Evolutionary conservation across 2,113 vertebrate species (phyloP), one percentile per base, ranked within the genome.

Genomic region (Erinaceus europaeus): DNA sequence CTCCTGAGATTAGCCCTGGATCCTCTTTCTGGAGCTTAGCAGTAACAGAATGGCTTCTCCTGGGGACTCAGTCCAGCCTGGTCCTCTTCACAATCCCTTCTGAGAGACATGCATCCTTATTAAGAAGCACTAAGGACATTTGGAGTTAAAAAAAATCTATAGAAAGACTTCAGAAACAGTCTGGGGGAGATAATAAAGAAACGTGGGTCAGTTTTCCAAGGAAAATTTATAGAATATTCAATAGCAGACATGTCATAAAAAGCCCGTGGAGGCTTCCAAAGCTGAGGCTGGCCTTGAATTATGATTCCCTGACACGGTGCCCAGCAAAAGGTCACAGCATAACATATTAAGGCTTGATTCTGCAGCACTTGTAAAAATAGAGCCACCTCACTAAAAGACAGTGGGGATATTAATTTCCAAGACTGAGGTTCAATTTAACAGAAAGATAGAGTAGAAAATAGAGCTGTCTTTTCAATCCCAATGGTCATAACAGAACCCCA

Each of bases 331-430:
- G 91, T 94, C 91, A 86, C 71, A 91, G 93, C 68, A 74, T 88
- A 90, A 76, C 90, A 84, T 93, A 93, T 92, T 90, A 92, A 64
- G 73, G 83, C 90, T 95, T 67, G 72, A 77, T 36, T 93, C 40
- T 67, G 87, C 1, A 79, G 77, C 27, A 15, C 80, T 88, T 94
- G 69, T 91, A 65, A 91, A 95, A 91, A 95, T 91, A 94, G 90
- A 91, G 42, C 40, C 87, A 91, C 86, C 91, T 95, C 91, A 86
- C 62, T 32, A 92, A 94, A 94, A 94, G 64, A 44, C 82, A 90
- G 78, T 75, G 5, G 12, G 87, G 89, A 93, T 93, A 92, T 93
- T 96, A 96, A 96, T 96, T 96, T 95, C 83, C 91, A 91, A 62
- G 94, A 71, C 44, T 86, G 91, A 18, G 91, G 91, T 93, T 94